Conservation (phyloP, 2,113 vertebrate species). For the Malurus cyaneus region DNA sequence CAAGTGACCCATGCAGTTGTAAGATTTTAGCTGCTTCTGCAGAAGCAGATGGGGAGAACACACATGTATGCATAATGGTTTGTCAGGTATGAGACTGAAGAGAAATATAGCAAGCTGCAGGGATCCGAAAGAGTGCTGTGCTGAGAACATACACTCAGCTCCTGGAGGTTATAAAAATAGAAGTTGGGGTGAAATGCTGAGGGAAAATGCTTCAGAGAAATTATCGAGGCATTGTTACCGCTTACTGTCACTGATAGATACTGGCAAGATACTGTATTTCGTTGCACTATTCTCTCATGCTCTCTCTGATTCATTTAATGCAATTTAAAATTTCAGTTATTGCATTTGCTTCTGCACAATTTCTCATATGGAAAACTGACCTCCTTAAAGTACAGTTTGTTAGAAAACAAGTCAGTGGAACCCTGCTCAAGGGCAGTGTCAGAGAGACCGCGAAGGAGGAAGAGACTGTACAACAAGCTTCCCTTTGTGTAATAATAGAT, state of each 20-base stretch:
- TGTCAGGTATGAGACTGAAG: background rate
- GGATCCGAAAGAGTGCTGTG: background rate
- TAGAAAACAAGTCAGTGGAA: background rate
- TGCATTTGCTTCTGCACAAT: background rate
- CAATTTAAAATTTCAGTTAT: background rate
- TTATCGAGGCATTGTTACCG: background rate
- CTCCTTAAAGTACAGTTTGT: background rate
- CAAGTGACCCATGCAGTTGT: background rate
- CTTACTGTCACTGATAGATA: too few relatives aligned
- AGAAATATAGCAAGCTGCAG: background rate
- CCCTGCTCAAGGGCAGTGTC: background rate
- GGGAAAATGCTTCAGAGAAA: background rate
- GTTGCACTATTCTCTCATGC: background rate
- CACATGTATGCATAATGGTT: accelerated
- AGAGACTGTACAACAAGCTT: background rate
- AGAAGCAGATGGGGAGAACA: background rate
- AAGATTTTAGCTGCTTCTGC: background rate
- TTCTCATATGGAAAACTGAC: background rate
- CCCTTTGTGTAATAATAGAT: background rate
- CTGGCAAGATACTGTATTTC: background rate
- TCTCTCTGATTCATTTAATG: background rate
- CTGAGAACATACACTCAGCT: background rate
- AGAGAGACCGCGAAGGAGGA: background rate
- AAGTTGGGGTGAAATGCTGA: background rate
- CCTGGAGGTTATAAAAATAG: background rate